Conservation (phyloP, 2,888 invertebrate genomes). For the Metopia argyrocephala region DNA sequence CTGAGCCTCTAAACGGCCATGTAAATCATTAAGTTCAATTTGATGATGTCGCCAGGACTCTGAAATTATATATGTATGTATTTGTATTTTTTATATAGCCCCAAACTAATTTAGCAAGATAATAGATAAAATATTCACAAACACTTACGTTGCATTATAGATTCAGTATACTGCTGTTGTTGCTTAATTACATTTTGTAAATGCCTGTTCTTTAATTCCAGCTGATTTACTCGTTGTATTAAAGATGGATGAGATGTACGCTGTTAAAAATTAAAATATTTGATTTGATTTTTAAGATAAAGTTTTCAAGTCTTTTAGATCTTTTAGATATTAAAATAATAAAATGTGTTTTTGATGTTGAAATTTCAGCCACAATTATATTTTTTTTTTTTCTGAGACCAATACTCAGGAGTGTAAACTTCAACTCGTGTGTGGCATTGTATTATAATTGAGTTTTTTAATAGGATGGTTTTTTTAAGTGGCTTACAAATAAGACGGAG, state of each 20-base stretch:
- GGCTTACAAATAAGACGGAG: too few species aligned
- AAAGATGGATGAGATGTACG: conserved; percentile 78
- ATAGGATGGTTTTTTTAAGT: too few species aligned
- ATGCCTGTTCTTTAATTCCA: conserved; percentile 83
- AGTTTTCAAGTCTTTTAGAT: too few species aligned
- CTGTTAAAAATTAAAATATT: too few species aligned
- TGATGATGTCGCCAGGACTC: conserved; percentile 79
- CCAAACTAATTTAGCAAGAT: background rate
- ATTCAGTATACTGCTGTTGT: conserved; percentile 83
- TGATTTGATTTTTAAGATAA: too few species aligned
- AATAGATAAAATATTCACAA: background rate
- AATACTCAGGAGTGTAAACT: too few species aligned
- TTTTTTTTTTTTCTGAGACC: too few species aligned
- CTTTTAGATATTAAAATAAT: too few species aligned
- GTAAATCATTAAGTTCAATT: conserved; percentile 78
- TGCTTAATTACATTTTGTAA: conserved; percentile 82
- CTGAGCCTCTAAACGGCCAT: conserved; percentile 79
- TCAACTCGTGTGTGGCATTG: too few species aligned
- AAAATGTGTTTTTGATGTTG: too few species aligned
- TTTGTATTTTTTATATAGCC: background rate
- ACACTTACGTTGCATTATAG: conserved; percentile 82
- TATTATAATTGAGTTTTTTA: too few species aligned
- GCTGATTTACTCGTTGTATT: conserved; percentile 78
- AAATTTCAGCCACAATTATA: too few species aligned
- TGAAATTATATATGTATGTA: conserved; percentile 60